Evolutionary conservation across 1,140 invertebrate species (phyloP), one percentile per base, ranked within the genome.

Genomic region (Leptestheria dahalacensis): DNA sequence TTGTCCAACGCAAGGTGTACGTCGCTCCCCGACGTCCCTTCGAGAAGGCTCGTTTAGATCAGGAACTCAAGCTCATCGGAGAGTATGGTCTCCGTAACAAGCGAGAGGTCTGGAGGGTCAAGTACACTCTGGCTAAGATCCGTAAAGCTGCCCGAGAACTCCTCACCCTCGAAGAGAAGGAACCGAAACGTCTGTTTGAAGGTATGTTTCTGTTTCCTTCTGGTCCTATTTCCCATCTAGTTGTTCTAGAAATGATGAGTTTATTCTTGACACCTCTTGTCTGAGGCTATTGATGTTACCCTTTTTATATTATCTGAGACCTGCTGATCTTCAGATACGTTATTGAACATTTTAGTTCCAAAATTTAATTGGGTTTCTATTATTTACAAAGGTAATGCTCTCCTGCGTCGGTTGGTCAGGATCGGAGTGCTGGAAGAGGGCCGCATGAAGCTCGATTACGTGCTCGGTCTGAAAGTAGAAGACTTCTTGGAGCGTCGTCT

Each of bases 361-460:
- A 12, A 15, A 57, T 48, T 55, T 6, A 18, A 2, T 60, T 3
- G 2, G 48, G 24, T 47, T 1, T 48, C 33, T 26, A 20, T 29
- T 63, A 61, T 47, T n/a, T 47, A 12, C n/a, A 1, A 54, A 97
- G 93, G 93, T 77, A 99, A 99, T 78, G 97, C 96, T 26, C 78
- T 99, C 41, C 78, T 99, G 62, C 86, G 97, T 79, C 88, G 97
- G 74, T 75, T 99, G 64, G 96, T 99, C 18, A 82, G 95, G 64
- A 96, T 99, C 71, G 97, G 97, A 68, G 96, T 99, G 26, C 77
- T 99, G 67, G 91, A 96, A 69, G 96, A 99, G 72, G 80, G 81
- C 56, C 84, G 90, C 67, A 99, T 99, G 97, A 99, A 99, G 75
- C 90, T 99, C 66, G 97, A 99, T 98, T 99, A 98, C 68, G 96